A percentile compares a stretch with the other conserved stretches of the same genome.
These are phyloP conservation scores for Erebia palarica DNA, from an alignment of 2,888 invertebrate genomes.

Conservation along the genomic window DNA sequence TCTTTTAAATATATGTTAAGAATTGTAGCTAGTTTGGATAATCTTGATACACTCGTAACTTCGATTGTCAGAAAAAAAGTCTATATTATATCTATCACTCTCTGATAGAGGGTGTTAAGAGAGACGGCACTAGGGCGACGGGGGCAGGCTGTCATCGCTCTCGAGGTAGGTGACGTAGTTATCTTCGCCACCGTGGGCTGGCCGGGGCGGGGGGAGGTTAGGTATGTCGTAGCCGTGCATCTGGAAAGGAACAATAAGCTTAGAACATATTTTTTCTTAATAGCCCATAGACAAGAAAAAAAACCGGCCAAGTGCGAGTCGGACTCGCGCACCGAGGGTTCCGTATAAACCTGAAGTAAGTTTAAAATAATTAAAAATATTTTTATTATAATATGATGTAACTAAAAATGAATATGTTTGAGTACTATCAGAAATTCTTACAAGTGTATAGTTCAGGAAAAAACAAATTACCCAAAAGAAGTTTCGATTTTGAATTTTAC, in stretches of 20 bases:
- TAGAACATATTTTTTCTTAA: too few relatives aligned
- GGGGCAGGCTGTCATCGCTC: conserved; percentile 91
- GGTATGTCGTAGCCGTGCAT: conserved; percentile 95
- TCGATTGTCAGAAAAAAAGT: conserved; percentile 23
- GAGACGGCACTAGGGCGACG: conserved; percentile 86
- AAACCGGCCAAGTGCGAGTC: too few relatives aligned
- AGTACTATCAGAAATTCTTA: too few relatives aligned
- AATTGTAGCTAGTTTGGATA: conserved; percentile 30
- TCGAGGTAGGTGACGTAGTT: conserved; percentile 96
- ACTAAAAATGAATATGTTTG: too few relatives aligned
- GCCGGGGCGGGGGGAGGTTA: conserved; percentile 82
- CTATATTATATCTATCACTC: conserved; percentile 34
- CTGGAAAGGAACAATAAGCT: conserved; percentile 71
- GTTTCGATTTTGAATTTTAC: too few relatives aligned
- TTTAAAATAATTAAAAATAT: too few relatives aligned
- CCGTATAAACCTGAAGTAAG: too few relatives aligned
- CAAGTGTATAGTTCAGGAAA: too few relatives aligned
- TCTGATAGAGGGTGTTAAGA: conserved; percentile 52
- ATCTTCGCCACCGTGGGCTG: conserved; percentile 87
- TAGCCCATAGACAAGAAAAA: too few relatives aligned
- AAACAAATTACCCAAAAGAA: too few relatives aligned
- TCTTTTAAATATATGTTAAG: conserved; percentile 17
- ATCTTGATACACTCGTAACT: conserved; percentile 19
- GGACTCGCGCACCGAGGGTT: too few relatives aligned
- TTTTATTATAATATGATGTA: too few relatives aligned